These are phyloP conservation scores for Torymus tubicola DNA, from an alignment of 2,888 invertebrate species.

Conservation along the genomic window DNA sequence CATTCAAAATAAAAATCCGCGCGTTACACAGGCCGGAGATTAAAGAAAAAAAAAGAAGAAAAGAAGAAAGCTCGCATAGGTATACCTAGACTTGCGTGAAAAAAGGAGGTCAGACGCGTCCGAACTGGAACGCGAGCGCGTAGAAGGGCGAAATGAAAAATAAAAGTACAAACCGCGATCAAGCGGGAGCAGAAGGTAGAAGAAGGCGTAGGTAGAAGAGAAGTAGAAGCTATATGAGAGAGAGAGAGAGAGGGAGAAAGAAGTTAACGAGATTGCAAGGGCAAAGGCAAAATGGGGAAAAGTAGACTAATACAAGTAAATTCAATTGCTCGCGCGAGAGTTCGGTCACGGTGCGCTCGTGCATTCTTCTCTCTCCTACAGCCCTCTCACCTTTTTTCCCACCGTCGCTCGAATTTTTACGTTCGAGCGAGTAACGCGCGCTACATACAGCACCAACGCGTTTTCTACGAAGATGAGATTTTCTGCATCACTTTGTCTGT, in stretches of 20 bases:
- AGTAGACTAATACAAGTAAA: constrained; percentile 53
- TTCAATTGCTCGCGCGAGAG: constrained; percentile 37
- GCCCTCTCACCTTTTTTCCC: not conserved
- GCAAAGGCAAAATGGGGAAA: constrained; percentile 44
- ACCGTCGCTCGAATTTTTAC: constrained; percentile 15
- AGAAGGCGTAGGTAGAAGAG: too few relatives aligned
- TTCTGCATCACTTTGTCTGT: constrained; percentile 34
- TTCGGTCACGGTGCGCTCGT: not conserved
- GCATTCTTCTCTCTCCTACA: not conserved
- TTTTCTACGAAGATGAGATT: constrained; percentile 24
- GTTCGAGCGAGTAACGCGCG: constrained; percentile 26
- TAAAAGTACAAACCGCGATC: constrained; percentile 28
- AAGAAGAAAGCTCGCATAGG: too few relatives aligned
- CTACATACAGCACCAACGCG: too few relatives aligned
- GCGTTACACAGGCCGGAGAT: too few relatives aligned
- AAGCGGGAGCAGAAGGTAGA: too few relatives aligned
- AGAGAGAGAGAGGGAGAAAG: not conserved
- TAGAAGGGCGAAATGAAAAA: not conserved
- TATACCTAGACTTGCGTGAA: too few relatives aligned
- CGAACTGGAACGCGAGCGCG: not conserved
- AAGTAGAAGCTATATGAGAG: not conserved
- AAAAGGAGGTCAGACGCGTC: too few relatives aligned
- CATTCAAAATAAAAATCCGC: too few relatives aligned
- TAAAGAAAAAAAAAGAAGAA: too few relatives aligned
- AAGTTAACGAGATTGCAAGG: constrained; percentile 34